Evolutionary conservation across 2,888 invertebrate species (phyloP).

Genomic region (Hofmannophila pseudospretella): DNA sequence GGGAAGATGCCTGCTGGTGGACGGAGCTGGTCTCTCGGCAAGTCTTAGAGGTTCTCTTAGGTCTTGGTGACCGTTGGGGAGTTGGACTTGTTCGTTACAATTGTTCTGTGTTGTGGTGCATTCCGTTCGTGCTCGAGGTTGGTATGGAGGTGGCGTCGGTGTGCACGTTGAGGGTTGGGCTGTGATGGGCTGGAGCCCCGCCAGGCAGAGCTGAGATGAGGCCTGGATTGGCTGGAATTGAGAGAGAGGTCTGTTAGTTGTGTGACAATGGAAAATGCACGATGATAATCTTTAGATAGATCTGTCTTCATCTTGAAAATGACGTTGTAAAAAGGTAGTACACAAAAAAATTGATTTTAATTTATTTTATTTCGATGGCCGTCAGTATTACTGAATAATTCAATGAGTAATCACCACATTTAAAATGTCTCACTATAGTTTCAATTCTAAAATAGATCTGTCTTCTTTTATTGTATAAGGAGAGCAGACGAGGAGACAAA

Average conservation of each 20-base stretch:
- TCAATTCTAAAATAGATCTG: too few species aligned
- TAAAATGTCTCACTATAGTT: too few species aligned
- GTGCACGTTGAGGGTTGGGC: constrained; percentile 25
- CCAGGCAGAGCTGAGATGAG: constrained; percentile 53
- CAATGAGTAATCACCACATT: too few species aligned
- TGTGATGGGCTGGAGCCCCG: constrained; percentile 35
- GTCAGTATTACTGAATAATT: too few species aligned
- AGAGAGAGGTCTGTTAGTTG: constrained; percentile 10
- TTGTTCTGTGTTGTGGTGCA: constrained; percentile 54
- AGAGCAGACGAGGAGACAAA: too few species aligned
- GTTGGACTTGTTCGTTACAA: constrained; percentile 55
- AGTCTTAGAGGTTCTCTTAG: not conserved
- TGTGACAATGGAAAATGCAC: not conserved
- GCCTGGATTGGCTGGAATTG: constrained; percentile 61
- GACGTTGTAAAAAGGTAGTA: too few species aligned
- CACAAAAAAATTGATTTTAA: too few species aligned
- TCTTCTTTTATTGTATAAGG: too few species aligned
- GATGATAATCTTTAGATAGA: too few species aligned
- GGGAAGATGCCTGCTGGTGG: constrained; percentile 36
- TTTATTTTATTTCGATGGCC: too few species aligned
- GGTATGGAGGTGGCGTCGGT: constrained; percentile 27
- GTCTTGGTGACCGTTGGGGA: constrained; percentile 36
- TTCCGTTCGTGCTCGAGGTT: constrained; percentile 25
- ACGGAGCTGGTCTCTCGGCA: constrained; percentile 21
- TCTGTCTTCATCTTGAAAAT: too few species aligned